These are phyloP conservation scores for Smutsia temminckii DNA, from an alignment of 2,797 vertebrate species.

Conservation along the genomic window DNA sequence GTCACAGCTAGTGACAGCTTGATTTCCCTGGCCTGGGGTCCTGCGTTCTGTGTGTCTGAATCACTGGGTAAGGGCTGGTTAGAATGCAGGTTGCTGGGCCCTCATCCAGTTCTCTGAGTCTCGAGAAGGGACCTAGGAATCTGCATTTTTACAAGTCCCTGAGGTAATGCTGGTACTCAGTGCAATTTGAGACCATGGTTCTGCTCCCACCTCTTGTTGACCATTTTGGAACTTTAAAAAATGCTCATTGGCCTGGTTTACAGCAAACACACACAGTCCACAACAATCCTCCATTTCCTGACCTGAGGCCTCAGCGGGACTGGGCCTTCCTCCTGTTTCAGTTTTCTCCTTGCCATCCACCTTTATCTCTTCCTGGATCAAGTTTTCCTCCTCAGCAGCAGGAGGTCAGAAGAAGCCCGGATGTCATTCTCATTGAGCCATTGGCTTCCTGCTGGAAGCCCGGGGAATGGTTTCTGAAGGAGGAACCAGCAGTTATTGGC, in stretches of 20 bases:
- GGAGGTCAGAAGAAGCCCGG: background rate
- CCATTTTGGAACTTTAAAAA: background rate
- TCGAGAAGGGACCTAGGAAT: background rate
- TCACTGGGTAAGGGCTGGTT: background rate
- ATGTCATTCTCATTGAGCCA: background rate
- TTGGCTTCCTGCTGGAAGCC: background rate
- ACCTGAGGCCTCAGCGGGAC: background rate
- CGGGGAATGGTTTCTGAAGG: background rate
- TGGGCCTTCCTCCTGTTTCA: background rate
- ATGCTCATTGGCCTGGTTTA: background rate
- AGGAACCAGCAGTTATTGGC: background rate
- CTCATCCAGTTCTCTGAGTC: background rate
- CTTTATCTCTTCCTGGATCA: rapidly evolving
- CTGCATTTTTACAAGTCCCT: background rate
- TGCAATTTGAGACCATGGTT: background rate
- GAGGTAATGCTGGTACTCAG: no score
- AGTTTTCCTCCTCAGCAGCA: background rate
- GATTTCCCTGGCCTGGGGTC: background rate
- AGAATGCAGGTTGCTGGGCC: background rate
- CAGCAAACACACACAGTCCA: background rate
- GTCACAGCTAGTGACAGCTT: background rate
- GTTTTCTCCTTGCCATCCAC: background rate
- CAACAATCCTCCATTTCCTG: background rate
- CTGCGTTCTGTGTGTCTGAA: background rate
- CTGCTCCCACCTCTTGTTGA: background rate